Base-by-base conservation (phyloP, 2,113 vertebrate species). In the Albula glossodonta region DNA sequence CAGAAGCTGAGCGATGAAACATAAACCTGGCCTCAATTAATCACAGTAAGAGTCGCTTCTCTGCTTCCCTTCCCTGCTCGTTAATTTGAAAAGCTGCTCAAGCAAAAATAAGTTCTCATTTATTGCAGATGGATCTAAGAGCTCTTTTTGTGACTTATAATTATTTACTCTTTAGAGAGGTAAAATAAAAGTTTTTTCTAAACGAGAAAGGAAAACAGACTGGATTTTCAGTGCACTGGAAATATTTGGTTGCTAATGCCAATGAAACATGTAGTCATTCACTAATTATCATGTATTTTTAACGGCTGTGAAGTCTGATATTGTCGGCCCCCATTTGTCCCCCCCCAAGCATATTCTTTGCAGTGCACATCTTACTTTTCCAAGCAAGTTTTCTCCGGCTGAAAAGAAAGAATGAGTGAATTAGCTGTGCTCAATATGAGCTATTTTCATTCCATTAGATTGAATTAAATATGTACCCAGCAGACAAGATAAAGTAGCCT, bases 1-100 rank as follows among this genome's bases (percentile, higher is more conserved):
- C 51, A 17, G 57, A 41, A 57, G 49, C 22, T 15, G 6, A 52
- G 17, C 74, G 70, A 1, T 48, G 22, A 83, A 70, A 83, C 51
- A 41, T 48, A 82, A 86, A 49, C n/a, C 51, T 31, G 22, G 50
- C 52, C 85, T 78, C 41, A 63, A 78, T 56, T 78, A 83, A 83
- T 82, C 80, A 48, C 15, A 6, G 41, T 50, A 70, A 52, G 80
- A 82, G 66, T 83, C 60, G 10, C 19, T 77, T 50, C 11, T 85
- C 78, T 48, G 53, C 4, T 2, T n/a, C n/a, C 66, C 12, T 52
- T 49, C 51, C 57, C 49, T 25, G 41, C 85, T 86, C 70, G 56
- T 60, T 86, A 86, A 83, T 83, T 83, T 77, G 51, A 81, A 78
- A 78, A 86, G 50, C 80, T 83, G 51, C 41, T 86, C 63, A 86